These are phyloP conservation scores for Meghimatium bilineatum DNA, from an alignment of 2,888 invertebrate species.

Conservation along the genomic window DNA sequence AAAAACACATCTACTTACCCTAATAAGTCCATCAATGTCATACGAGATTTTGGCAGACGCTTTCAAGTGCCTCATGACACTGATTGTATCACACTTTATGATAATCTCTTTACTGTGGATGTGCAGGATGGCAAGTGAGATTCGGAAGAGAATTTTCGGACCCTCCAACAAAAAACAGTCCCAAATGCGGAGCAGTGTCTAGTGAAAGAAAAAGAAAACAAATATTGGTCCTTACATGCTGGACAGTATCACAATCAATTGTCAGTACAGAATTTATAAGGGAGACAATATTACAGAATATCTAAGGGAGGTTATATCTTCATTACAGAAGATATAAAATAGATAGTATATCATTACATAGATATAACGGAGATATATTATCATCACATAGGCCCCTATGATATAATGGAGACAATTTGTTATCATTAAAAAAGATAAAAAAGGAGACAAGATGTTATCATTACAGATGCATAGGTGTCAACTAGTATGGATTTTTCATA, in stretches of 20 bases:
- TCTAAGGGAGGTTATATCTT: too few species aligned
- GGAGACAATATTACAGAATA: too few species aligned
- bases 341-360: too few species aligned
- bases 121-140: slow-evolving; percentile 79
- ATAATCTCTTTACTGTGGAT: slow-evolving; percentile 78
- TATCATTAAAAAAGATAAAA: too few species aligned
- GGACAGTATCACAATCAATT: background rate
- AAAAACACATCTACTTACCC: slow-evolving; percentile 65
- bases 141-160: slow-evolving; percentile 80
- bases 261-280: too few species aligned
- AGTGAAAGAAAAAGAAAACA: slow-evolving; percentile 55
- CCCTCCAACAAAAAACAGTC: slow-evolving; percentile 80
- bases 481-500: too few species aligned
- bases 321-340: too few species aligned
- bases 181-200: slow-evolving; percentile 80
- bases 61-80: slow-evolving; percentile 79
- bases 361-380: too few species aligned
- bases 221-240: background rate
- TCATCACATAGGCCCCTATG: too few species aligned
- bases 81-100: slow-evolving; percentile 78
- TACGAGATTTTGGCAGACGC: slow-evolving; percentile 77
- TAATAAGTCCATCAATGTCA: slow-evolving; percentile 78
- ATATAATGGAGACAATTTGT: too few species aligned
- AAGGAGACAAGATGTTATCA: too few species aligned
- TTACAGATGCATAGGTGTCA: too few species aligned